phyloP scores from a whole-genome alignment of 2,888 invertebrate species.

The Dione vanillae region DNA sequence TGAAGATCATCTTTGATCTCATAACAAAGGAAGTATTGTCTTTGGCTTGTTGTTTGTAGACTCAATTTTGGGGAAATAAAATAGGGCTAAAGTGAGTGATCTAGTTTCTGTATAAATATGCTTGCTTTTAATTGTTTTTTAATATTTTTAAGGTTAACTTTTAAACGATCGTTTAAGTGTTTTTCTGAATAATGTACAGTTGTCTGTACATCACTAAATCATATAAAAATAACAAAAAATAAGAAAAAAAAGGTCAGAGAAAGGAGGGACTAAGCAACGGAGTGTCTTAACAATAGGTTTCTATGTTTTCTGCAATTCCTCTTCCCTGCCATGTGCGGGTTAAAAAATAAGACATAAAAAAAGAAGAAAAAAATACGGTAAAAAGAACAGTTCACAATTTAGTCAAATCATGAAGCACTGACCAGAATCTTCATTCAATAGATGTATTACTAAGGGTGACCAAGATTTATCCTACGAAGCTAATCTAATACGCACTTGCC shows the following conservation, averaged over 20 bases:
- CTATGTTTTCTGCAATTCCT: no score
- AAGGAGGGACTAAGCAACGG: no score
- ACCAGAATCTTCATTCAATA: background rate
- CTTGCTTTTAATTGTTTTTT: background rate
- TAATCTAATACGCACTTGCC: constrained; percentile 6
- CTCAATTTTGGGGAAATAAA: background rate
- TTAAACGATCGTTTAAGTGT: no score
- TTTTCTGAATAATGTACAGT: no score
- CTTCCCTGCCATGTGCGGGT: no score
- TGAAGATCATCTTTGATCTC: constrained; percentile 19
- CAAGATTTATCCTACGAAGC: background rate
- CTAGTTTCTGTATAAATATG: background rate
- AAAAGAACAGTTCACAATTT: background rate
- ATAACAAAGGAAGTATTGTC: constrained; percentile 5
- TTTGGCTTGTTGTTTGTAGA: constrained; percentile 7
- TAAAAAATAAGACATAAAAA: background rate
- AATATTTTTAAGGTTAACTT: no score
- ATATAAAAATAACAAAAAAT: no score
- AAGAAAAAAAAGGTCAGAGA: no score
- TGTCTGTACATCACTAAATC: no score
- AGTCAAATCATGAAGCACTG: background rate
- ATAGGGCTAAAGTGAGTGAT: background rate
- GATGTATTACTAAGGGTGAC: background rate
- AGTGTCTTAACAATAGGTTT: background rate
- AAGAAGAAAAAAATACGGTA: no score